These are phyloP conservation scores for Agriopis leucophaearia DNA, from an alignment of 2,888 invertebrate species.

Conservation along the genomic window DNA sequence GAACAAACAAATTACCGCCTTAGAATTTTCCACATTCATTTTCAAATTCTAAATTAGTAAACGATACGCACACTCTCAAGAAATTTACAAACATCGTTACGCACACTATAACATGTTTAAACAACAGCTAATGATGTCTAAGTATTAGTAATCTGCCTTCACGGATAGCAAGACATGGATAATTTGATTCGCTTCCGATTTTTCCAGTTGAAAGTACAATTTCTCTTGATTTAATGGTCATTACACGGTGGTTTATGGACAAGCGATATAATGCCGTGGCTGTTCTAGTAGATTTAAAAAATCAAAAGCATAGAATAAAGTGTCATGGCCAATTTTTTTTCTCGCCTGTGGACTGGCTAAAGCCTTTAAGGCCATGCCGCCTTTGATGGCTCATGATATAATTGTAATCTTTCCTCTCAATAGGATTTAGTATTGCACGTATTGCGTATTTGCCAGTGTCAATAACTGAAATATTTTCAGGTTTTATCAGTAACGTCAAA, in stretches of 20 bases:
- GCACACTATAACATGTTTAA: not conserved
- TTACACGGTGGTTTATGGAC: constrained; percentile 33
- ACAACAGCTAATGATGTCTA: constrained; percentile 21
- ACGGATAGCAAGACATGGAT: constrained; percentile 48
- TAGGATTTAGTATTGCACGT: too few species aligned
- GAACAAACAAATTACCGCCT: constrained; percentile 15
- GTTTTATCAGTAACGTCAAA: too few species aligned
- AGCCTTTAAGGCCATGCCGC: too few species aligned
- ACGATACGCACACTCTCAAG: constrained; percentile 6
- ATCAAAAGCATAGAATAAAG: too few species aligned
- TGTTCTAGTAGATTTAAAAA: not conserved
- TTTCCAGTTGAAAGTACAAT: constrained; percentile 71
- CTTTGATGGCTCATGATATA: too few species aligned
- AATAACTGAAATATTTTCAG: too few species aligned
- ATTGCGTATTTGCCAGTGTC: too few species aligned
- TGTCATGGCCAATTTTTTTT: too few species aligned
- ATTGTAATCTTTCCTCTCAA: too few species aligned
- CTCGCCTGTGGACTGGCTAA: too few species aligned
- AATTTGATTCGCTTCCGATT: constrained; percentile 68
- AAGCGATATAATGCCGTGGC: not conserved
- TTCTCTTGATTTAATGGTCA: constrained; percentile 60
- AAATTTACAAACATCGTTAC: constrained; percentile 1
- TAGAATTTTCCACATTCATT: constrained; percentile 22
- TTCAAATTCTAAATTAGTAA: constrained; percentile 18
- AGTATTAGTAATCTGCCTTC: constrained; percentile 29